These are phyloP conservation scores for Ditylenchus dipsaci DNA, from an alignment of 1,140 invertebrate species.

Conservation along the genomic window DNA sequence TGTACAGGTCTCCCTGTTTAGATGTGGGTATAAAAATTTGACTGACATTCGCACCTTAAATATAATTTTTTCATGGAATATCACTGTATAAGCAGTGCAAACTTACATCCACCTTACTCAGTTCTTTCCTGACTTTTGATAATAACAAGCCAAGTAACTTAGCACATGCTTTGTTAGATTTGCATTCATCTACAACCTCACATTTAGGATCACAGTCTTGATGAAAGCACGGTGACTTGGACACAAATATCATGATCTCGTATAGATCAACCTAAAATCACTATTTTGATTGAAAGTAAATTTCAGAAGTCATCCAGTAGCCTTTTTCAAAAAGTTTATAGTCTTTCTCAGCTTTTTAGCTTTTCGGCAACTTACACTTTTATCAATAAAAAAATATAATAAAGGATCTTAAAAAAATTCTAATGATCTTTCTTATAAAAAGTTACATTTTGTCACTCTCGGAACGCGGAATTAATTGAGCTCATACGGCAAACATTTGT, in stretches of 20 bases:
- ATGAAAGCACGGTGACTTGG: slow-evolving; percentile 57
- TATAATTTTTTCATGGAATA: no score
- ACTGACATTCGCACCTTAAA: not conserved
- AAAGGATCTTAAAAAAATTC: not conserved
- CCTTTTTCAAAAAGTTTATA: no score
- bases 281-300: no score
- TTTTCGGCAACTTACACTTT: no score
- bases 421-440: not conserved
- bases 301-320: no score
- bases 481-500: no score
- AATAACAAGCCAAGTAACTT: slow-evolving; percentile 53
- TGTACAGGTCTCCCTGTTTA: slow-evolving; percentile 56
- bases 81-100: no score
- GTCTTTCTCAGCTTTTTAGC: no score
- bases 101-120: slow-evolving; percentile 56
- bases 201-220: slow-evolving; percentile 58
- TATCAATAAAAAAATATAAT: no score
- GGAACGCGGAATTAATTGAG: no score
- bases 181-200: slow-evolving; percentile 58
- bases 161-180: slow-evolving; percentile 57
- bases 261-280: slow-evolving; percentile 55
- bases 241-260: slow-evolving; percentile 57
- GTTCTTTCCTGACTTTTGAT: slow-evolving; percentile 56
- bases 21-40: slow-evolving; percentile 48
- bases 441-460: no score